These are phyloP conservation scores for Raphicerus campestris DNA, from an alignment of 2,113 vertebrate species.

Conservation along the genomic window DNA sequence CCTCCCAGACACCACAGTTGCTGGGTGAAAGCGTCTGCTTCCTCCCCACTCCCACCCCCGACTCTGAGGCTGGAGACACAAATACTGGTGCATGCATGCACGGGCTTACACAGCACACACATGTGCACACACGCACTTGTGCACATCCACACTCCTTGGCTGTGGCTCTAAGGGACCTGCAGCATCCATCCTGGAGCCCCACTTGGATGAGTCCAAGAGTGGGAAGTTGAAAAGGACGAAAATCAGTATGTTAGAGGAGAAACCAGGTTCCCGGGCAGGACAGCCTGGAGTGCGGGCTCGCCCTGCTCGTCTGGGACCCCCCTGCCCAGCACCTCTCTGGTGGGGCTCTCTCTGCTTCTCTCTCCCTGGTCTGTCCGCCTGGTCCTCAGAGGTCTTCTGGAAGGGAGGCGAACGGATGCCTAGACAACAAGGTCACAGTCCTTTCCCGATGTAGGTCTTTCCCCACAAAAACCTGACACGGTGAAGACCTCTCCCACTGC, in stretches of 20 bases:
- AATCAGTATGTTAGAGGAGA: neutral
- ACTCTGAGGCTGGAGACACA: neutral
- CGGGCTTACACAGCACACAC: neutral
- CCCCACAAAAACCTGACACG: neutral
- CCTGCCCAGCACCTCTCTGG: slow-evolving; percentile 65
- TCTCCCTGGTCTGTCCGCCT: slow-evolving; percentile 77
- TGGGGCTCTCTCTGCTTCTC: slow-evolving; percentile 76
- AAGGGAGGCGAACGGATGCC: slow-evolving; percentile 83
- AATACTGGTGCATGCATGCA: rapidly evolving
- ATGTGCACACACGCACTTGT: rapidly evolving
- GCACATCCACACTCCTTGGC: rapidly evolving
- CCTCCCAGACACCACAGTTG: neutral
- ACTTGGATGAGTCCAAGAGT: neutral
- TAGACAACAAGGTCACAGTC: slow-evolving; percentile 26
- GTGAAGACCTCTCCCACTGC: neutral
- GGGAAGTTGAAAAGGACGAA: neutral
- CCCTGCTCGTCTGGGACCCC: slow-evolving; percentile 56
- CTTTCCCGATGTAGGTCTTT: neutral
- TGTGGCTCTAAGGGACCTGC: neutral
- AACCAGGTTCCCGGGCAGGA: neutral
- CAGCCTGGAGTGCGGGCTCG: neutral
- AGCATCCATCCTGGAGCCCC: neutral
- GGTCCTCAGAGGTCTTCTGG: slow-evolving; percentile 86
- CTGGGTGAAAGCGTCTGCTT: neutral
- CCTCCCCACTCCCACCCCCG: neutral